Percentiles rank a stretch among this genome's conserved stretches.
Evolutionary conservation across 2,113 vertebrate species (phyloP).

Genomic region (Pungitius pungitius): DNA sequence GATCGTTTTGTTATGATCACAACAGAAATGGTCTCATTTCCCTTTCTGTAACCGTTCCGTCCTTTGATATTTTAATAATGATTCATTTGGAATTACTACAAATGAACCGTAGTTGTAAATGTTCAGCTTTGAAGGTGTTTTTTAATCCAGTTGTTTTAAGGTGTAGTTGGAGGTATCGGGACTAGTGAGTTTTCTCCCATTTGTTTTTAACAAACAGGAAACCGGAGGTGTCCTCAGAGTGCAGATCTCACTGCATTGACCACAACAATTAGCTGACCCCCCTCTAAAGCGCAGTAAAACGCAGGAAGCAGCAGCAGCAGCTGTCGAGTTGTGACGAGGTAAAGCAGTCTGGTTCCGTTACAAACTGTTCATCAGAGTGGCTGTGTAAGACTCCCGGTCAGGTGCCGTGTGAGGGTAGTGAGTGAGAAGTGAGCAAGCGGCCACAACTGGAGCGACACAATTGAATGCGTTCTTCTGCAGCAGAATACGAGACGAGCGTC

Average conservation of each 20-base stretch:
- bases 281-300: too few relatives aligned
- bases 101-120: not conserved
- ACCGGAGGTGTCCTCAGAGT: too few relatives aligned
- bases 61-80: not conserved
- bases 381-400: too few relatives aligned
- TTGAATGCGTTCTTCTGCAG: too few relatives aligned
- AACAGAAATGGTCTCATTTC: not conserved
- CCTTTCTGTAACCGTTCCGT: not conserved
- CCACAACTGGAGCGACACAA: too few relatives aligned
- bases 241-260: too few relatives aligned
- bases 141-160: not conserved
- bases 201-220: not conserved
- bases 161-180: not conserved
- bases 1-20: not conserved
- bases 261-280: not conserved
- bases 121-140: not conserved
- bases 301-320: too few relatives aligned
- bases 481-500: too few relatives aligned
- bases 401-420: too few relatives aligned
- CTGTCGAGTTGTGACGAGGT: too few relatives aligned
- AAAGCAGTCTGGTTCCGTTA: too few relatives aligned
- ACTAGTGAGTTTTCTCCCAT: not conserved
- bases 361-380: too few relatives aligned
- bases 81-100: not conserved
- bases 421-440: not conserved